Evolutionary conservation across 35 echinoderm and acorn worm species (phyloP).

Genomic region (Apostichopus californicus): DNA sequence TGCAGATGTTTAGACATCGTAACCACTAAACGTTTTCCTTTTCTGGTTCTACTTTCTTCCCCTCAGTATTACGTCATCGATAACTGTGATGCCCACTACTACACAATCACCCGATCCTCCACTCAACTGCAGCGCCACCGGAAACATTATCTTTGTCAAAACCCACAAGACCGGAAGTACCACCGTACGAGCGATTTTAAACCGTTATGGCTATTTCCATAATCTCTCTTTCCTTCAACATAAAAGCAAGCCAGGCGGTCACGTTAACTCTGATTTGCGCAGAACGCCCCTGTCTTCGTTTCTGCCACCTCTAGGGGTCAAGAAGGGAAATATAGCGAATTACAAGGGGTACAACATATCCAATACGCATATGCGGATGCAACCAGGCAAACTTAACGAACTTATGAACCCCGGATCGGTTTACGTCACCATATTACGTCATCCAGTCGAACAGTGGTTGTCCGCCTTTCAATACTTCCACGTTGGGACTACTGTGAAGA

Average conservation of each 20-base stretch:
- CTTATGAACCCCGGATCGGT: constrained; percentile 48
- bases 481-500: not conserved
- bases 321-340: constrained; percentile 23
- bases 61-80: not conserved
- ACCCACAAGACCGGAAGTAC: constrained; percentile 81
- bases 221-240: constrained; percentile 54
- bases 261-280: constrained; percentile 13
- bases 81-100: not conserved
- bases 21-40: too few relatives aligned
- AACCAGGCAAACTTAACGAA: not conserved
- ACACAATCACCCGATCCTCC: not conserved
- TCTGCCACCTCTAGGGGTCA: constrained; percentile 56
- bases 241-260: not conserved
- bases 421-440: constrained; percentile 68
- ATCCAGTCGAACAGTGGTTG: constrained; percentile 65
- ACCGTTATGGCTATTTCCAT: constrained; percentile 49
- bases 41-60: too few relatives aligned
- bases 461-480: constrained; percentile 67
- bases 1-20: too few relatives aligned
- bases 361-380: constrained; percentile 32
- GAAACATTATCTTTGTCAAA: constrained; percentile 69
- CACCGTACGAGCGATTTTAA: constrained; percentile 53
- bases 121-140: not conserved
- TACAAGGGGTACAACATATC: constrained; percentile 76
- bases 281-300: not conserved